Evolutionary conservation across 2,888 invertebrate species (phyloP), one percentile per base, ranked within the genome.

Genomic region (Harpalus rufipes): DNA sequence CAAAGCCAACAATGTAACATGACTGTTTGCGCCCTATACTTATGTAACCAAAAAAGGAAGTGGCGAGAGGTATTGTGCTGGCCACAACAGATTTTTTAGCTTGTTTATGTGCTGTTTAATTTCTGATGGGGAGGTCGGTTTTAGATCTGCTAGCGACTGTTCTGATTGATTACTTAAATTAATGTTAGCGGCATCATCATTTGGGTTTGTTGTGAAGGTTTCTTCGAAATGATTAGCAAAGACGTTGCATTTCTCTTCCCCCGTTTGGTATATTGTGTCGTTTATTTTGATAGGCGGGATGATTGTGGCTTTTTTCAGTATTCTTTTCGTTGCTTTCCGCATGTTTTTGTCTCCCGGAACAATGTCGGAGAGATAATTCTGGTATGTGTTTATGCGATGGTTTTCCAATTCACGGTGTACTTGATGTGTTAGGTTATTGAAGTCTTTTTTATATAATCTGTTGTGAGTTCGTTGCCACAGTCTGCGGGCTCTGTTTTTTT

Each of bases 321-420:
- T 58, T 58, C 58, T 2, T 39, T 80, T 80, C 25, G 80, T 80
- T 16, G 80, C 61, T 61, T 80, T 44, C 80, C 80, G 61, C 80
- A 80, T 59, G 7, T 25, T 12, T 7, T 0, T 21, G 32, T 80
- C 78, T 8, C 18, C 51, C 12, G 51, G 78, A 16, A 16, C 18
- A 8, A 80, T 14, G 12, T 80, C 61, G 8, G 59, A 21, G n/a
- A 86, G 72, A 76, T 81, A 86, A 32, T 82, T 81, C 32, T 86
- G 32, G 44, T 85, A 86, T 21, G 44, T 84, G 32, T 0, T 86
- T 58, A 41, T 80, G 72, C 18, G 21, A 21, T 21, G 21, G 21
- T 21, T 21, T 21, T 21, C 21, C 3, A 86, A 51, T 76, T 84
- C 65, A 25, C 7, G 7, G 39, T 51, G 63, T 14, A 86, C 84